A percentile compares a stretch with the other conserved stretches of the same genome.
These are phyloP conservation scores for Linyphia triangularis DNA, from an alignment of 2,888 invertebrate species.

Conservation along the genomic window DNA sequence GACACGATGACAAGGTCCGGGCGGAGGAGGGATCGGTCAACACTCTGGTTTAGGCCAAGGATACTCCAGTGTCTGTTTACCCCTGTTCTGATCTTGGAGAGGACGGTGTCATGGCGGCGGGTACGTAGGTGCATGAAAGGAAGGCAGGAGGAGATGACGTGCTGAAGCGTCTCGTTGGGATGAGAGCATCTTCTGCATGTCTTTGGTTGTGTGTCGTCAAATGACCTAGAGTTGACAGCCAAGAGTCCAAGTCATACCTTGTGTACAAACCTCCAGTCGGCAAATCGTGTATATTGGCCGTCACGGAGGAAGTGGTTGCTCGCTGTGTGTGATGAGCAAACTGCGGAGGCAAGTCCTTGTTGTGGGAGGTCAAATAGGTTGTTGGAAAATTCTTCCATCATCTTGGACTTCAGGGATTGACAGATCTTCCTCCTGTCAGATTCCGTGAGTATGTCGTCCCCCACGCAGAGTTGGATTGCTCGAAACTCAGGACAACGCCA, in stretches of 20 bases:
- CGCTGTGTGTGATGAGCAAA: too few relatives aligned
- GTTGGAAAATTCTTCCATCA: not conserved
- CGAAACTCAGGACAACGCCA: not conserved
- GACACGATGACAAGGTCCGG: not conserved
- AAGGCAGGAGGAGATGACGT: not conserved
- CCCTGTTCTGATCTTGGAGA: not conserved
- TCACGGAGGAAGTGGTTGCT: not conserved
- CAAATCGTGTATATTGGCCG: not conserved
- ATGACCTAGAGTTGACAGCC: not conserved
- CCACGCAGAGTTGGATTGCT: fast-evolving
- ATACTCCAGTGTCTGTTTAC: not conserved
- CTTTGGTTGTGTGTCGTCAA: not conserved
- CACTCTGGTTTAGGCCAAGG: not conserved
- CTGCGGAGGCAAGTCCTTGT: not conserved
- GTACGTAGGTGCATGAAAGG: not conserved
- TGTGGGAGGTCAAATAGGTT: not conserved
- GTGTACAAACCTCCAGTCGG: not conserved
- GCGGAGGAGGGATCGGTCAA: not conserved
- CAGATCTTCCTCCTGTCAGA: not conserved
- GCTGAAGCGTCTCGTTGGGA: not conserved
- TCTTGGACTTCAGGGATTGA: not conserved
- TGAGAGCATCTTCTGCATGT: not conserved
- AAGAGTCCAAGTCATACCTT: not conserved
- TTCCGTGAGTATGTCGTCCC: not conserved
- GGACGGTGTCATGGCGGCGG: not conserved